Evolutionary conservation across 2,888 invertebrate genomes (phyloP), one percentile per base, ranked within the genome.

Genomic region (Bedellia somnulentella): DNA sequence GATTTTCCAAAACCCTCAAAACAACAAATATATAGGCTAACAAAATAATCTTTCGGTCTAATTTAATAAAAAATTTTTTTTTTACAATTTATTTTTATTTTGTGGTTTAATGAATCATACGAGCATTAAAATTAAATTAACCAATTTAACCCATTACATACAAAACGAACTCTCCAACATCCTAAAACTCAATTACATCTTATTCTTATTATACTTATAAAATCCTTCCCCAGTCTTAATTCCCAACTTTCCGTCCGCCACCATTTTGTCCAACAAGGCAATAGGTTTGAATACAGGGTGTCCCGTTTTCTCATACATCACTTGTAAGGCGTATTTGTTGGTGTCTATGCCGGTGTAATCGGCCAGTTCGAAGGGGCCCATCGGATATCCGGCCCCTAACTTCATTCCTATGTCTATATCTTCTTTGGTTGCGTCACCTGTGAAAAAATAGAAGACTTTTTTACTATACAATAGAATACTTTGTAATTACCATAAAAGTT

Each of bases 381-480:
- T 93, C 1, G 93, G 93, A 61, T 90, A 83, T 1, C 89, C 87
- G 3, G 90, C 89, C n/a, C 93, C 93, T 10, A 93, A 63, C 59
- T 93, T 93, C 92, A 93, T 92, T 2, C 90, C 93, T 5, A 79
- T 85, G 49, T 94, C 94, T 34, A 94, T 88, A 55, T 94, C 93
- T 44, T 80, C 71, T 5, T 85, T 81, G 8, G 82, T 67, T 0
- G 86, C 86, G 52, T 86, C 86, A 15, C 85, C 85, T 82, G 51
- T 0, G n/a, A n/a, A n/a, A n/a, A n/a, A n/a, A n/a, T n/a, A n/a
- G n/a, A n/a, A n/a, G n/a, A n/a, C n/a, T n/a, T n/a, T n/a, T n/a
- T n/a, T n/a, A n/a, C n/a, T n/a, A n/a, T n/a, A n/a, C n/a, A n/a
- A n/a, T n/a, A n/a, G n/a, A n/a, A n/a, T n/a, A n/a, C n/a, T n/a